Base-by-base conservation (phyloP, 2,888 invertebrate species). In the Noctua janthe region DNA sequence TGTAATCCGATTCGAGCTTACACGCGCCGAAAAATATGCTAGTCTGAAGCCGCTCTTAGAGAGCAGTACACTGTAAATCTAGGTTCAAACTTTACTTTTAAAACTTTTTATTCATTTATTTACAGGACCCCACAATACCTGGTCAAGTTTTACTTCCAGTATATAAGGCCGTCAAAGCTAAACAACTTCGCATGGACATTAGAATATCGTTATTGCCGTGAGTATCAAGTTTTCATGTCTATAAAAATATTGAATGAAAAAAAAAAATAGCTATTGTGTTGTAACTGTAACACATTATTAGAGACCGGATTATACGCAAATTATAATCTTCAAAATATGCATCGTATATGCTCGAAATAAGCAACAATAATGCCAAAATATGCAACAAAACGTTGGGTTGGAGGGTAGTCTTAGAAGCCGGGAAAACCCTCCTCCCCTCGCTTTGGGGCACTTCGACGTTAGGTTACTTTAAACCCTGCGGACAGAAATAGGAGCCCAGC, bases 91-190 rank as follows among this genome's bases (percentile, higher is more conserved):
- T 29, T 29, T 29, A 29, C 29, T 29, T 29, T 20, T 39, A 66
- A 43, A 43, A 23, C 39, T 47, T 67, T 43, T 11, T 47, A 62
- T 51, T 39, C 0, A 13, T 83, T 69, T 70, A 29, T 47, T 67
- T 88, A n/a, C 86, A 94, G 95, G 96, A 94, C 88, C 97, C 95
- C 17, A 95, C 94, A 0, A 96, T 97, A 10, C 95, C 97, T 0
- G 98, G 98, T 0, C 97, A 97, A 93, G 97, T 98, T 54, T 95
- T 97, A 20, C 94, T 97, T 39, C 97, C 98, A n/a, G 98, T 99
- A 0, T 98, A 98, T 93, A 98, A 98, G 90, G 98, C 98, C 0
- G 91, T 99, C 0, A 98, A 98, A 93, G 97, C 98, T 92, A 96
- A 98, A 51, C 97, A 97, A 71, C 92, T 98, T 0, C 95, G 95